Evolutionary conservation across 1,140 invertebrate species (phyloP), one percentile per base, ranked within the genome.

Genomic region (Metaphire vulgaris): DNA sequence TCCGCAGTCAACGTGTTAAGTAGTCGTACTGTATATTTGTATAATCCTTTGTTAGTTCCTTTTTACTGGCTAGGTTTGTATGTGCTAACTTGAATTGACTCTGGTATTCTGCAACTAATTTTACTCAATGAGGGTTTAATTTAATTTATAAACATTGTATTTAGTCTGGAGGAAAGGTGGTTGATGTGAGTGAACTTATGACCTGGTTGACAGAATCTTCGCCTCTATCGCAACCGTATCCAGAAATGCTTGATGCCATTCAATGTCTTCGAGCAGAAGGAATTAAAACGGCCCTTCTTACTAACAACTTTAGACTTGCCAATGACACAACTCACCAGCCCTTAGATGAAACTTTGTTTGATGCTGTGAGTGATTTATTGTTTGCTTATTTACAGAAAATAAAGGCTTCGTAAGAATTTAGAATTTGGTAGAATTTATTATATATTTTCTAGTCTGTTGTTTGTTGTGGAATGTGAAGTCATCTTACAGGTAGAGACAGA

Each of bases 211-310:
- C 30, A 14, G n/a, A 1, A 69, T 71, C 26, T 33, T n/a, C 21
- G n/a, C 2, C 2, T 6, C 41, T 72, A 15, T 41, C 21, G 15
- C 65, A 72, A 26, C 79, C 86, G 33, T 81, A 80, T 69, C 83
- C 82, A 0, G 80, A 83, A 33, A 87, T 87, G 80, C 75, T 84
- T 14, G 83, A 83, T 69, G 83, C 84, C 14, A 78, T 87, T 21
- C 77, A 83, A 70, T 81, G 82, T 78, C 79, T 88, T 0, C 78
- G 80, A 69, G 80, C 81, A 0, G 81, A 84, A 32, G 86, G 86
- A 1, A 73, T 87, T 33, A 85, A 87, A 77, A 86, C 86, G 12
- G 86, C 83, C 1, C 75, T 88, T 12, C 81, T 88, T 0, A 88
- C 87, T 14, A 88, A 88, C 79, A 88, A 88, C 80, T 88, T 83